Conservation (phyloP, 2,113 vertebrate genomes). For the Thunnus maccoyii region DNA sequence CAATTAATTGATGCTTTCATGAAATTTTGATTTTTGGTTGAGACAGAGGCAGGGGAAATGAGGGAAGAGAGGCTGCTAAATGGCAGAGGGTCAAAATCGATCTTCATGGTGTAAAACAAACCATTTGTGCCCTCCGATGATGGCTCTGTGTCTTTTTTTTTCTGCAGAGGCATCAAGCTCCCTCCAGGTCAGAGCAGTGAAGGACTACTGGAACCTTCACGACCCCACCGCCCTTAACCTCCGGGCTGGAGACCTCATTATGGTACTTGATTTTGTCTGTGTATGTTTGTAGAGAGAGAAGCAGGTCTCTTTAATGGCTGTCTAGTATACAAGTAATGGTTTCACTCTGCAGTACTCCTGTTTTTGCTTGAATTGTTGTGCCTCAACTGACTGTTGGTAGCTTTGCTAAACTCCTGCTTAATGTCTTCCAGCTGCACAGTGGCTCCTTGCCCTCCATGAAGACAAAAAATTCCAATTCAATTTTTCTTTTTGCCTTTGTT, state of each 20-base stretch:
- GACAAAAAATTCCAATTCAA: not conserved
- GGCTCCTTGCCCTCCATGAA: not conserved
- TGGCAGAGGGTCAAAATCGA: not conserved
- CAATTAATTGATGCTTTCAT: not conserved
- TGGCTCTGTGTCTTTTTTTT: not conserved
- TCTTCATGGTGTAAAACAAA: too few relatives aligned
- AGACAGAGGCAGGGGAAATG: not conserved
- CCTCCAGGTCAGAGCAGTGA: conserved; percentile 94
- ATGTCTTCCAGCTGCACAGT: too few relatives aligned
- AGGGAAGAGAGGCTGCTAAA: not conserved
- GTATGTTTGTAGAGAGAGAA: not conserved
- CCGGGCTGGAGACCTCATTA: conserved; percentile 93
- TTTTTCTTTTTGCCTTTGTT: not conserved
- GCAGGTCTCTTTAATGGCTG: not conserved
- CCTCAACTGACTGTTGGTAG: too few relatives aligned
- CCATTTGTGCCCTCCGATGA: not conserved
- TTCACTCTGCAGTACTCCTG: not conserved
- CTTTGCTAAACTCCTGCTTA: too few relatives aligned
- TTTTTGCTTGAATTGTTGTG: not conserved
- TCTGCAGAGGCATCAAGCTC: conserved; percentile 92
- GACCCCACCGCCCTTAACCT: conserved; percentile 96
- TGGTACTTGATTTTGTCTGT: conserved; percentile 81
- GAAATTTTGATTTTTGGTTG: not conserved
- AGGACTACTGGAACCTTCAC: conserved; percentile 98
- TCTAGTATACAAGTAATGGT: not conserved